Evolutionary conservation across 2,888 invertebrate species (phyloP).

Genomic region (Erannis defoliaria): DNA sequence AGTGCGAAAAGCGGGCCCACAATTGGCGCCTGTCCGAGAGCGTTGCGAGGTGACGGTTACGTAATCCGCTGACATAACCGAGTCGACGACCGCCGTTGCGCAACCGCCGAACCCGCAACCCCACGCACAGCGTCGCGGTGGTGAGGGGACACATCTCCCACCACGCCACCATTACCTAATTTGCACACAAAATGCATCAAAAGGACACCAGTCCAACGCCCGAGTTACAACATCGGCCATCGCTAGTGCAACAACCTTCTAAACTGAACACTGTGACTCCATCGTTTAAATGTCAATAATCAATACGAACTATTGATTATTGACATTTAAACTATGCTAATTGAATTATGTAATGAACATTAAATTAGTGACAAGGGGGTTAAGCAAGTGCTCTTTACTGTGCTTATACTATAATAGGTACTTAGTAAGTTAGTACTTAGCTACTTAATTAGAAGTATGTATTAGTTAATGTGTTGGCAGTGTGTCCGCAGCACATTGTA

Average conservation of each 20-base stretch:
- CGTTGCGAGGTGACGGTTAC: constrained; percentile 84
- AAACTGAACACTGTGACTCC: constrained; percentile 63
- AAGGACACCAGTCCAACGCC: constrained; percentile 79
- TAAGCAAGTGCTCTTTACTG: constrained; percentile 25
- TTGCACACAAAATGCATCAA: constrained; percentile 79
- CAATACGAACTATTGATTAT: constrained; percentile 56
- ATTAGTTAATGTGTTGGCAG: constrained; percentile 22
- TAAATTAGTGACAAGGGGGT: constrained; percentile 30
- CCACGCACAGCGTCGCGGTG: constrained; percentile 73
- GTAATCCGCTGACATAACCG: constrained; percentile 85
- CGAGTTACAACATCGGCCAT: constrained; percentile 75
- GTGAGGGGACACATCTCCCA: constrained; percentile 65
- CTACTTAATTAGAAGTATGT: too few relatives aligned
- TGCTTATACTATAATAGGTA: constrained; percentile 1
- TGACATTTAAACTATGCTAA: constrained; percentile 65
- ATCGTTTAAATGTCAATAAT: too few relatives aligned
- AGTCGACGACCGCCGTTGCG: constrained; percentile 86
- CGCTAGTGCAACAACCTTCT: constrained; percentile 80
- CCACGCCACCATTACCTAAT: constrained; percentile 79
- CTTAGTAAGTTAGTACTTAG: neutral
- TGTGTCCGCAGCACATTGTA: constrained; percentile 7
- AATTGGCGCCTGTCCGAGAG: constrained; percentile 65
- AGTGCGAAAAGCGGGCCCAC: constrained; percentile 78
- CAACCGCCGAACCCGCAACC: constrained; percentile 83
- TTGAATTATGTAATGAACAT: constrained; percentile 48